Conservation (phyloP, 2,888 invertebrate genomes). For the Drosophila nigritarsus region DNA sequence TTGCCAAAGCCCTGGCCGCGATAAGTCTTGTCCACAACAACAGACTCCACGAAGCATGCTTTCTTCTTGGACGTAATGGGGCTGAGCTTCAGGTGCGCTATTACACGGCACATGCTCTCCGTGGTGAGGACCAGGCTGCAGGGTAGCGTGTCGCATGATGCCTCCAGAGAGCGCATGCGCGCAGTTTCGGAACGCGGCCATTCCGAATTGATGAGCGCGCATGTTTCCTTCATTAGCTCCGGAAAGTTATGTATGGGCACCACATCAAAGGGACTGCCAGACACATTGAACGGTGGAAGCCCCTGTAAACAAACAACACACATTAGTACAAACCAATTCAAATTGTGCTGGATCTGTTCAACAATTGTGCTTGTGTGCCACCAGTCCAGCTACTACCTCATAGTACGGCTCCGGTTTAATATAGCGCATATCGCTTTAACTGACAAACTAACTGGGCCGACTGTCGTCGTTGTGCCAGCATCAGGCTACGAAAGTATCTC, state of each 20-base stretch:
- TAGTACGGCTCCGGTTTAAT: conserved; percentile 84
- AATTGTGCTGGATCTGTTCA: background rate
- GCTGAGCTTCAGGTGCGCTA: conserved; percentile 93
- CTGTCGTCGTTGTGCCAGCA: conserved; percentile 58
- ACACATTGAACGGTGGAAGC: conserved; percentile 85
- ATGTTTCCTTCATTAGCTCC: conserved; percentile 90
- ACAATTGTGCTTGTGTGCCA: conserved; percentile 5
- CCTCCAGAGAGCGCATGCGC: conserved; percentile 90
- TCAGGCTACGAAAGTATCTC: conserved; percentile 56
- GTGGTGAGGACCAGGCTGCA: conserved; percentile 90
- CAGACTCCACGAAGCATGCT: conserved; percentile 93
- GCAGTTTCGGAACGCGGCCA: conserved; percentile 94
- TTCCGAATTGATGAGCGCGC: conserved; percentile 92
- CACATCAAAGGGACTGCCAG: conserved; percentile 86
- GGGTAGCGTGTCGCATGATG: conserved; percentile 90
- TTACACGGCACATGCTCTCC: conserved; percentile 86
- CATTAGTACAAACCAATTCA: background rate
- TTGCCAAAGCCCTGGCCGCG: conserved; percentile 92
- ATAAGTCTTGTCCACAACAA: conserved; percentile 90
- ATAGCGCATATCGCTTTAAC: conserved; percentile 81
- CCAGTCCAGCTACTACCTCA: conserved; percentile 82
- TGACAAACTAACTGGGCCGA: conserved; percentile 60
- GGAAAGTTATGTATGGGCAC: conserved; percentile 90
- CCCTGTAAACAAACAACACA: conserved; percentile 73
- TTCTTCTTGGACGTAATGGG: conserved; percentile 89